Conservation (phyloP, 2,113 vertebrate genomes). For the Stegastes partitus region DNA sequence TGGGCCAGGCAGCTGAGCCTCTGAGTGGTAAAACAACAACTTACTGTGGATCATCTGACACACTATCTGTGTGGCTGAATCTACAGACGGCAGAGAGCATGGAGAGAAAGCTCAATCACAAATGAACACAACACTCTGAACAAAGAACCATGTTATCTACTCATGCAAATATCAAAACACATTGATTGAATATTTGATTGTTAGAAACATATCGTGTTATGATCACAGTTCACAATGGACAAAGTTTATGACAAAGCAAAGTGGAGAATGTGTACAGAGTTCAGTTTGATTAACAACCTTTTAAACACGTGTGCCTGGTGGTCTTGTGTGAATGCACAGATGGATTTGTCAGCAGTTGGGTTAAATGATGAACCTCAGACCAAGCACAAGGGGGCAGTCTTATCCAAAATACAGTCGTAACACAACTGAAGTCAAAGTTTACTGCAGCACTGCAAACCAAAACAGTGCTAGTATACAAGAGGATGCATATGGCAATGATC, state of each 20-base stretch:
- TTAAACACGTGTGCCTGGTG: background rate
- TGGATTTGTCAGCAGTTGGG: constrained; percentile 11
- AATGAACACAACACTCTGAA: constrained; percentile 52
- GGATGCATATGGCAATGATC: constrained; percentile 27
- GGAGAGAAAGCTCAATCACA: constrained; percentile 69
- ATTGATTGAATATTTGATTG: background rate
- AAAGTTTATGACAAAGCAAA: background rate
- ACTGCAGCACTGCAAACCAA: constrained; percentile 39
- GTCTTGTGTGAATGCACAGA: constrained; percentile 5
- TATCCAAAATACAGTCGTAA: constrained; percentile 40
- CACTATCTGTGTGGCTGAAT: constrained; percentile 92
- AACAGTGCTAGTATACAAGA: constrained; percentile 13
- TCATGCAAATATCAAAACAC: constrained; percentile 19
- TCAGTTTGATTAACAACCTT: background rate
- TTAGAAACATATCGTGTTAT: background rate
- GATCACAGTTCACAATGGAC: constrained; percentile 13
- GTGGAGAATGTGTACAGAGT: background rate
- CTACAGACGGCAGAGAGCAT: constrained; percentile 88
- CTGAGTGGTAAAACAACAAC: constrained; percentile 70
- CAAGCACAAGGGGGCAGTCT: constrained; percentile 75
- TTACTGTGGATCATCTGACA: constrained; percentile 97
- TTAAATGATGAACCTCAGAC: constrained; percentile 16
- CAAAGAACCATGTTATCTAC: constrained; percentile 14
- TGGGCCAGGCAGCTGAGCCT: constrained; percentile 12
- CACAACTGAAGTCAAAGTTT: constrained; percentile 1